Evolutionary conservation across 2,888 invertebrate genomes (phyloP), one percentile per base, ranked within the genome.

Genomic region (Drosophila ezoana): DNA sequence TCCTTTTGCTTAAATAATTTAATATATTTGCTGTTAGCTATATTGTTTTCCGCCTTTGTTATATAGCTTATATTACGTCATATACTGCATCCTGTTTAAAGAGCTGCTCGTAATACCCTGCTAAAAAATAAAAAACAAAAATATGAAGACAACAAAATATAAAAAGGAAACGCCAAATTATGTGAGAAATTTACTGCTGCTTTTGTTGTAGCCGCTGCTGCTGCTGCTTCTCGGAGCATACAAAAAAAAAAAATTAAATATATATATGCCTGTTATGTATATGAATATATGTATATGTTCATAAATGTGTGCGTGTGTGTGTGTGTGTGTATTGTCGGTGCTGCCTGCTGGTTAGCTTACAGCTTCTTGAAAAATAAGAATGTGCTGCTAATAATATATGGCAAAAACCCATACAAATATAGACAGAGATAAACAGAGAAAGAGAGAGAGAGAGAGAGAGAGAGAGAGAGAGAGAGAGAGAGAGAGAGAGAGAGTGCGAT

Each of bases 101-200:
- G 16, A 33, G n/a, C 9, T n/a, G 51, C 20, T 35, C 60, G n/a
- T 14, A 33, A 52, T 14, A 40, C 43, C 32, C 52, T 52, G 38
- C 32, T 18, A 53, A 52, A 52, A 41, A 57, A 52, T 38, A 62
- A 52, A 43, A 37, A 45, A 43, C 11, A 18, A 40, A 41, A 66
- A 45, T 56, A 56, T 37, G 38, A 65, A 72, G 57, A 52, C 52
- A 65, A 65, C 61, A 35, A 48, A 60, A 45, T 60, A 83, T 65
- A 61, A 71, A 71, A 61, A 52, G 69, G 41, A 76, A 72, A 61
- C 63, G 65, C 47, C 68, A 52, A 83, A 76, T 79, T 60, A 76
- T 82, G 76, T 79, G 77, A 68, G 56, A 65, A 80, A 83, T 72
- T 83, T 76, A 65, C 68, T 57, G 65, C 70, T 69, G 53, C 38